Evolutionary conservation across 2,113 vertebrate species (phyloP).

Genomic region (Psettodes erumei): DNA sequence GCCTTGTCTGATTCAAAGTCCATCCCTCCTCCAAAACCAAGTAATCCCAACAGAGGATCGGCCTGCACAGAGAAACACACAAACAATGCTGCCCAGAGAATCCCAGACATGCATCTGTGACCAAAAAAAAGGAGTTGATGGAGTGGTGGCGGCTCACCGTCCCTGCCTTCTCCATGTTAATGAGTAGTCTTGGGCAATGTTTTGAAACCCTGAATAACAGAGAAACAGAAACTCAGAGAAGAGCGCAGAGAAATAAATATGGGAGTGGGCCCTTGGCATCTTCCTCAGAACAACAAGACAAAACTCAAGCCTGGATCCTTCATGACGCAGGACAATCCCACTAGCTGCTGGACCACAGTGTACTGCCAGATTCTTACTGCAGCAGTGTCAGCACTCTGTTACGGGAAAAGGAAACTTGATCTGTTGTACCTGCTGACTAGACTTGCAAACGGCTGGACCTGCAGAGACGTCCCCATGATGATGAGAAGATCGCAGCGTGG

Average conservation of each 20-base stretch:
- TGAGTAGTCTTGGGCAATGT: slow-evolving; percentile 89
- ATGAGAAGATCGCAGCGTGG: slow-evolving; percentile 90
- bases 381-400: not conserved
- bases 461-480: slow-evolving; percentile 93
- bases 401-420: not conserved
- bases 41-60: slow-evolving; percentile 86
- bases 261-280: not conserved
- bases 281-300: not conserved
- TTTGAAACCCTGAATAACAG: slow-evolving; percentile 83
- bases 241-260: not conserved
- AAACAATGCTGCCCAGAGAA: not conserved
- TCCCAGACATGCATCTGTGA: not conserved
- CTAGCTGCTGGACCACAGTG: not conserved
- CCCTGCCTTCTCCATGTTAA: slow-evolving; percentile 93
- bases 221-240: not conserved
- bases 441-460: slow-evolving; percentile 93
- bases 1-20: slow-evolving; percentile 95
- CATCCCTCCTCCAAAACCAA: slow-evolving; percentile 90
- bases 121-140: not conserved
- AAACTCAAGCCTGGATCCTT: not conserved
- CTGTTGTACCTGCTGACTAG: slow-evolving; percentile 87
- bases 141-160: slow-evolving; percentile 79
- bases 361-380: not conserved
- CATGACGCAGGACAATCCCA: not conserved
- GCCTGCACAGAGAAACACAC: slow-evolving; percentile 74